Base-by-base conservation (phyloP, 2,113 vertebrate genomes). In the Anhinga anhinga region DNA sequence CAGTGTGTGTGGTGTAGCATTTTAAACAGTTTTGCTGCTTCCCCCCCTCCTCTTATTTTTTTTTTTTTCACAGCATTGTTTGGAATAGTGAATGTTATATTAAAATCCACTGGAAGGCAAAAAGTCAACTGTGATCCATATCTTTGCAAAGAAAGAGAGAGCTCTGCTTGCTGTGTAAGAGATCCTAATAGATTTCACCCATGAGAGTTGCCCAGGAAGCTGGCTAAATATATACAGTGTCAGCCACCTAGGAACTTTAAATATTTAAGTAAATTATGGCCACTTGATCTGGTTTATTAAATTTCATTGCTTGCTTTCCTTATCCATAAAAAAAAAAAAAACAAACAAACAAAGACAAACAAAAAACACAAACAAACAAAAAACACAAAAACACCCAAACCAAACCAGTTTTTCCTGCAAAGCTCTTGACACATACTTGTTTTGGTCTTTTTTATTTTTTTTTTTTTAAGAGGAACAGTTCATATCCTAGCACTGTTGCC, bases 381-480 rank as follows among this genome's bases (percentile, higher is more conserved):
- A n/a, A n/a, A n/a, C n/a, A n/a, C n/a, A n/a, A n/a, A n/a, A n/a
- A n/a, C n/a, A n/a, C n/a, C n/a, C n/a, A n/a, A n/a, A n/a, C n/a
- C n/a, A 42, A 42, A 42, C 21, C 10, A 36, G 3, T 3, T 92
- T 87, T 85, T 52, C 38, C 36, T 82, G 7, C 3, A 20, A 10
- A 92, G 74, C 22, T 59, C 14, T 36, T 50, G 21, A 34, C n/a
- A 7, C 1, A 2, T 3, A 2, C 5, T 70, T 8, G 0, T 32
- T 85, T 36, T 34, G 6, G 14, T 11, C 9, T 20, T 29, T 11
- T 23, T 16, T n/a, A 13, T 42, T 14, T 6, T 10, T 59, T n/a
- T n/a, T 13, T 59, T 70, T 36, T 25, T 2, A 20, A 16, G 15
- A 23, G 23, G 36, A 70, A 8, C 16, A 14, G n/a, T 66, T 34